phyloP scores from a whole-genome alignment of 1,140 invertebrate species.

The Drosophila funebris region DNA sequence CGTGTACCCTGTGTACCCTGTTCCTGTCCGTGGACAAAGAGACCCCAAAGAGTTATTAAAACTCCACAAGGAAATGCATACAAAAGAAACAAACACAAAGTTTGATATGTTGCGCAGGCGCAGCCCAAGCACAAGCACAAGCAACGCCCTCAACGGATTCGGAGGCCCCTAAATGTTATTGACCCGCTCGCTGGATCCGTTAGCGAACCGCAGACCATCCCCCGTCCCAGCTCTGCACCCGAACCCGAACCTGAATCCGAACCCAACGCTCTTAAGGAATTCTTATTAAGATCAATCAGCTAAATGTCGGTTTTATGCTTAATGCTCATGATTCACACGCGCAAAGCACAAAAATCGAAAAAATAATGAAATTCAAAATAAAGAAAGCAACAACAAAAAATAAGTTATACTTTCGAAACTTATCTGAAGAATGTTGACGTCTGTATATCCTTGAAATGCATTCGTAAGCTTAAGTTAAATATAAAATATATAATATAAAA shows the following conservation, averaged over 20 bases:
- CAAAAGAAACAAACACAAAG: constrained; percentile 62
- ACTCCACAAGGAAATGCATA: constrained; percentile 55
- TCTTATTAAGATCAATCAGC: constrained; percentile 82
- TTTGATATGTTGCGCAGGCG: constrained; percentile 79
- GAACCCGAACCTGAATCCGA: background rate
- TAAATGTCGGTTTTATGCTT: constrained; percentile 82
- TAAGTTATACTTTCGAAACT: background rate
- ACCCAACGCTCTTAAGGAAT: constrained; percentile 43
- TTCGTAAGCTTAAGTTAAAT: background rate
- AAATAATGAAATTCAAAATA: constrained; percentile 41
- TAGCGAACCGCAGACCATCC: constrained; percentile 27
- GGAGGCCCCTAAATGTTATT: constrained; percentile 65
- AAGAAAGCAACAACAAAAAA: constrained; percentile 24
- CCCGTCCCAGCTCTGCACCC: constrained; percentile 17
- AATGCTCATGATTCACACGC: constrained; percentile 80
- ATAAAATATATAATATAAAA: too few relatives aligned
- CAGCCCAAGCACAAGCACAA: constrained; percentile 67
- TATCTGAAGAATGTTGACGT: background rate
- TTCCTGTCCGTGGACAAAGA: background rate
- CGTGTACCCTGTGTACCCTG: background rate
- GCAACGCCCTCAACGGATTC: constrained; percentile 62
- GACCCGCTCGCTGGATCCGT: constrained; percentile 70
- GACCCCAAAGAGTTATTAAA: constrained; percentile 63
- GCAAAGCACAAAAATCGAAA: constrained; percentile 63
- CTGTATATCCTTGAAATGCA: constrained; percentile 28